Percentiles rank a stretch among this genome's conserved stretches.
phyloP scores from a whole-genome alignment of 2,888 invertebrate genomes.

The Drepana falcataria region DNA sequence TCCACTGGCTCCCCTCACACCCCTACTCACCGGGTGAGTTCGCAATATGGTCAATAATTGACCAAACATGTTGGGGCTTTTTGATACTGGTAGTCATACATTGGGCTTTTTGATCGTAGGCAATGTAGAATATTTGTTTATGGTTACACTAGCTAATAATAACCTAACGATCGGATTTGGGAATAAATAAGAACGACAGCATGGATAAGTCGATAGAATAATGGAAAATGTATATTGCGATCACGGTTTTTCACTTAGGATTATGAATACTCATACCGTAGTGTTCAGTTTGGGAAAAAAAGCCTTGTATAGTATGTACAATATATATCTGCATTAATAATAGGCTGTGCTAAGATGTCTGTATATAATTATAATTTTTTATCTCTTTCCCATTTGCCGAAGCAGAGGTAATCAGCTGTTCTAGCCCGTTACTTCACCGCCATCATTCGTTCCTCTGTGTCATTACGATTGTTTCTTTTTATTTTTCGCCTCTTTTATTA shows the following conservation, averaged over 20 bases:
- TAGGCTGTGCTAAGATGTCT: conserved; percentile 25
- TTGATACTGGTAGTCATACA: neutral
- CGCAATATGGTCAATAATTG: neutral
- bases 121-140: neutral
- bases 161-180: neutral
- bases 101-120: neutral
- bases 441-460: conserved; percentile 47
- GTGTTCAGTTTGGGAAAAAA: too few relatives aligned
- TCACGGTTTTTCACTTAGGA: too few relatives aligned
- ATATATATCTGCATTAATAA: too few relatives aligned
- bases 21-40: conserved; percentile 64
- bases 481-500: conserved; percentile 49
- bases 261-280: too few relatives aligned
- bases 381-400: conserved; percentile 65
- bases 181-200: neutral
- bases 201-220: too few relatives aligned
- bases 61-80: neutral
- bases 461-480: conserved; percentile 28
- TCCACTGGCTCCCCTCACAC: conserved; percentile 66
- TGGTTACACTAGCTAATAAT: neutral
- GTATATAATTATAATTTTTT: conserved; percentile 31
- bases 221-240: too few relatives aligned
- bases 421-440: conserved; percentile 40
- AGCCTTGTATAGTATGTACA: too few relatives aligned
- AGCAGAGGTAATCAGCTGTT: conserved; percentile 67